Percentiles rank a stretch among this genome's conserved stretches.
Evolutionary conservation across 2,888 invertebrate species (phyloP).

Genomic region (Leucoma salicis): DNA sequence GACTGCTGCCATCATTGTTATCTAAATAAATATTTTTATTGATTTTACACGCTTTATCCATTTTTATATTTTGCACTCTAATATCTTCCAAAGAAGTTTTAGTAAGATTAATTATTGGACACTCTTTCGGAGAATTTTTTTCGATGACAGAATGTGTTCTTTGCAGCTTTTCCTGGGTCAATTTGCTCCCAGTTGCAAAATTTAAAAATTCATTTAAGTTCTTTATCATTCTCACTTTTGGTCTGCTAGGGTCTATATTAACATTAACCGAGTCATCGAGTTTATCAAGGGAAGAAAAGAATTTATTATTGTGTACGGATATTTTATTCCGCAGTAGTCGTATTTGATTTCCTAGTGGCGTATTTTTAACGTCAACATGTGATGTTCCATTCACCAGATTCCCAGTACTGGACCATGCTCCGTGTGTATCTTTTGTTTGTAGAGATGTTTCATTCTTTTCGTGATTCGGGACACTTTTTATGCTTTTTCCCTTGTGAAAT

Average conservation of each 20-base stretch:
- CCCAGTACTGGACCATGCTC: slow-evolving; percentile 57
- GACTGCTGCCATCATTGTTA: slow-evolving; percentile 84
- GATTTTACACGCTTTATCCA: slow-evolving; percentile 47
- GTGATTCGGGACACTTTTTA: slow-evolving; percentile 69
- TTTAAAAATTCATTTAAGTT: slow-evolving; percentile 93
- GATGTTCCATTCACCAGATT: slow-evolving; percentile 63
- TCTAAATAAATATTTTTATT: slow-evolving; percentile 55
- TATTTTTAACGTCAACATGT: slow-evolving; percentile 50
- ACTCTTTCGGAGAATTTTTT: slow-evolving; percentile 50
- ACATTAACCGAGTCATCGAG: slow-evolving; percentile 66
- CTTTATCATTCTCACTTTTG: slow-evolving; percentile 84
- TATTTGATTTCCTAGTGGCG: slow-evolving; percentile 69
- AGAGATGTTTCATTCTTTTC: slow-evolving; percentile 36
- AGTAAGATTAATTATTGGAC: slow-evolving; percentile 62
- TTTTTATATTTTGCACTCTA: slow-evolving; percentile 48
- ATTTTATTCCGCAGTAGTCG: slow-evolving; percentile 67
- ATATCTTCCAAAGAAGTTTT: slow-evolving; percentile 62
- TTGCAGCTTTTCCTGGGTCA: slow-evolving; percentile 55
- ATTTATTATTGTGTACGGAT: slow-evolving; percentile 72
- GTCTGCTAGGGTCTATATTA: slow-evolving; percentile 59
- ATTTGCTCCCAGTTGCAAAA: slow-evolving; percentile 86
- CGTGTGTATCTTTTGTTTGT: slow-evolving; percentile 37
- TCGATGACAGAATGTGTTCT: slow-evolving; percentile 64
- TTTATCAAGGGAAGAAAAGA: slow-evolving; percentile 83
- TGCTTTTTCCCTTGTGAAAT: slow-evolving; percentile 45